Base-by-base conservation (phyloP, 2,888 invertebrate species). In the Andricus curvator region DNA sequence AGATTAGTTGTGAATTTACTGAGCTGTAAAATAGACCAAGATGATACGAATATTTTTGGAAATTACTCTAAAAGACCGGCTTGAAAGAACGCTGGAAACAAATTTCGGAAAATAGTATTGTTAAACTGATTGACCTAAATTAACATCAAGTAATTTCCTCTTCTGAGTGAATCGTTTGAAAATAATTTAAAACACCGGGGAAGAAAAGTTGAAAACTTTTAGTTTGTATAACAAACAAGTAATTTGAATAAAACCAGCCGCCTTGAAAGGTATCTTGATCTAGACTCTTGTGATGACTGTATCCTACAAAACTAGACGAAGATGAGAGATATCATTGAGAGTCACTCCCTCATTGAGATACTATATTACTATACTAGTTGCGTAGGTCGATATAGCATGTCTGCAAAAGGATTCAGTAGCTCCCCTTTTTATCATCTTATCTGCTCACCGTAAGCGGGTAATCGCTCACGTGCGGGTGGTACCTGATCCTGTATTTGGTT, bases 81-180 rank as follows among this genome's bases (percentile, higher is more conserved):
- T 80, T 81, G 79, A 82, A 62, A 60, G 17, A 79, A 80, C 76
- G 78, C 80, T 82, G 78, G 84, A 83, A 86, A 41, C 1, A 13
- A 41, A 13, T 41, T 2, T 13, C 13, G 3, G 13, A 41, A 41
- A 41, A 41, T 41, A 41, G 4, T 13, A 48, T 15, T 48, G 1
- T 17, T 44, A 4, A 4, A 17, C 15, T 48, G 4, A 44, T 44
- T 44, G 15, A 48, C 48, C 17, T 17, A 1, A 4, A 17, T 48
- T 48, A 1, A 17, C 48, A 6, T 6, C 5, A 17, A 41, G 41
- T 41, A 41, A 48, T 17, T 48, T 48, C 48, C 48, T 48, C 44
- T 17, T 17, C 5, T 2, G 4, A 48, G 17, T 48, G 1, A 48
- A 89, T 88, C 88, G 89, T 88, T 88, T 82, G 83, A 11, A 60